Base-by-base conservation (phyloP, 2,113 vertebrate genomes). In the Petaurus breviceps region DNA sequence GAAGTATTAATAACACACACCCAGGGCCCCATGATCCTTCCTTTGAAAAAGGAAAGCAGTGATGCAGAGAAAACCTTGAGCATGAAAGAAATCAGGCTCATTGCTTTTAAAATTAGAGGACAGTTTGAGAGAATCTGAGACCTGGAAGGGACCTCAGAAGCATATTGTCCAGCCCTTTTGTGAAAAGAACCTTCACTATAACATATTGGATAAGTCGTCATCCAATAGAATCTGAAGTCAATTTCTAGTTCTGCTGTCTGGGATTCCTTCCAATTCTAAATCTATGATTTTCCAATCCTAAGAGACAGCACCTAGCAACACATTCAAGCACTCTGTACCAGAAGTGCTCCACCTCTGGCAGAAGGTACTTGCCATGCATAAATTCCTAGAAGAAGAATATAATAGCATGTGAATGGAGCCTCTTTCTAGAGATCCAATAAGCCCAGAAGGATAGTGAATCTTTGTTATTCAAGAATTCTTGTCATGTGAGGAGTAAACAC, bases 41-140 rank as follows among this genome's bases (percentile, higher is more conserved):
- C 6, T 55, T 28, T 94, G 94, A 91, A 90, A 91, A 96, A 94
- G 61, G 90, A 92, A 93, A 57, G 31, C 68, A 90, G 93, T 68
- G 23, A 14, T 77, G 49, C 11, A 84, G 77, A 95, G 46, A 91
- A 25, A 90, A 96, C 9, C 19, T 22, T 84, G n/a, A 84, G 6
- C n/a, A 84, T 84, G 31, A 84, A 43, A 84, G 68, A 84, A 84
- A 43, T 84, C 68, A 43, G n/a, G 19, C n/a, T 84, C 16, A 43
- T n/a, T 84, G n/a, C 16, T 84, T 43, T 84, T 1, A 8, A 84
- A 84, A 43, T 84, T 7, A 84, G 19, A 37, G 55, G 55, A 57
- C 55, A 57, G 55, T n/a, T 3, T 37, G 61, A n/a, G 1, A n/a
- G 68, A 84, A 43, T 84, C 43, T 84, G 68, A 84, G n/a, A 84